These are phyloP conservation scores for Cistogaster globosa DNA, from an alignment of 2,888 invertebrate genomes.

Conservation along the genomic window DNA sequence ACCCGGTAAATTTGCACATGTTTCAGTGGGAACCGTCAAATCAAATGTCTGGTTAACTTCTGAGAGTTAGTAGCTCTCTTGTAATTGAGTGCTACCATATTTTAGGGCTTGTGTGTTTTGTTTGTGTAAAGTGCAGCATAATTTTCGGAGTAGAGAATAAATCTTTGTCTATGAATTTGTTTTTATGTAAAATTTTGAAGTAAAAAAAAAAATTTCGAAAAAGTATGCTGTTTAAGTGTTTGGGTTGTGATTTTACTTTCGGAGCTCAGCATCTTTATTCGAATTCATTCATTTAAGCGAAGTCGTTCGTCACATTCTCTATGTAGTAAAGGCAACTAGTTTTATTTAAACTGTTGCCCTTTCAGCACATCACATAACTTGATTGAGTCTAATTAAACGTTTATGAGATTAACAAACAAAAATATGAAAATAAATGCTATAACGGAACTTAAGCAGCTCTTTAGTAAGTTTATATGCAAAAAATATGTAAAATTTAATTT, in stretches of 20 bases:
- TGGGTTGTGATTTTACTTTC: conserved; percentile 53
- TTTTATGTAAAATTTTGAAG: background rate
- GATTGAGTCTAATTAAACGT: conserved; percentile 4
- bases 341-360: conserved; percentile 75
- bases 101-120: conserved; percentile 32
- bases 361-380: conserved; percentile 67
- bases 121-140: conserved; percentile 66
- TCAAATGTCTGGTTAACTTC: background rate
- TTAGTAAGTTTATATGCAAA: conserved; percentile 17
- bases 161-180: background rate
- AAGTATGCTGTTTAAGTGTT: conserved; percentile 30
- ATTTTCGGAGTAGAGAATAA: conserved; percentile 69
- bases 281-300: conserved; percentile 65
- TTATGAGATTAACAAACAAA: background rate
- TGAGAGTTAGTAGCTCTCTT: conserved; percentile 5
- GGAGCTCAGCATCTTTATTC: conserved; percentile 69
- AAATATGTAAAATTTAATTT: conserved; percentile 32
- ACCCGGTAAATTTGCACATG: conserved; percentile 70
- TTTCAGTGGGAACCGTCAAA: conserved; percentile 3
- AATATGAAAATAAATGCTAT: background rate
- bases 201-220: conserved; percentile 20
- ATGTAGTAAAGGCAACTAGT: conserved; percentile 74
- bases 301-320: conserved; percentile 61
- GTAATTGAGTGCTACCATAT: conserved; percentile 25
- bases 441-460: conserved; percentile 16